phyloP scores from a whole-genome alignment of 2,888 invertebrate genomes.

The Nowickia ferox region DNA sequence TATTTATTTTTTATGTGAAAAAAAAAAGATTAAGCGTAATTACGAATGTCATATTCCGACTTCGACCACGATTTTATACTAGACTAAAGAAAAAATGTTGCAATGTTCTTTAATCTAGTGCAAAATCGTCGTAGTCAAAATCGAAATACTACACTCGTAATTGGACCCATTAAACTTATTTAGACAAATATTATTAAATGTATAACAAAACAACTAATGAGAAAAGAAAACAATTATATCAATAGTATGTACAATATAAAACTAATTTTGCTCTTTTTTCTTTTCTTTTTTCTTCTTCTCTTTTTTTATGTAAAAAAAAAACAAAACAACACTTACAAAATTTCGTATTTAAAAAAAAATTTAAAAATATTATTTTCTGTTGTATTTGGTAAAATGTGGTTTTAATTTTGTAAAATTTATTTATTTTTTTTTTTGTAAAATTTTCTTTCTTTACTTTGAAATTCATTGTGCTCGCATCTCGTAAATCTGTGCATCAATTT shows the following conservation, averaged over 20 bases:
- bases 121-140: too few species aligned
- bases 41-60: too few species aligned
- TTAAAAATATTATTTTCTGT: slow-evolving; percentile 18
- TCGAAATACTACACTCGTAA: too few species aligned
- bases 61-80: too few species aligned
- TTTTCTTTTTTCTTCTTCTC: slow-evolving; percentile 78
- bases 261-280: slow-evolving; percentile 81
- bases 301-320: slow-evolving; percentile 63
- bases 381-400: slow-evolving; percentile 47
- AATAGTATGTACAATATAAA: slow-evolving; percentile 65
- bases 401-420: slow-evolving; percentile 27
- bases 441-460: slow-evolving; percentile 33
- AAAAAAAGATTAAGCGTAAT: not conserved
- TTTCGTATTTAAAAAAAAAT: slow-evolving; percentile 17
- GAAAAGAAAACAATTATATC: slow-evolving; percentile 1
- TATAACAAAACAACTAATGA: slow-evolving; percentile 16
- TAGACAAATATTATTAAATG: slow-evolving; percentile 18
- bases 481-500: slow-evolving; percentile 60
- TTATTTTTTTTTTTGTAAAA: slow-evolving; percentile 15
- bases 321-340: slow-evolving; percentile 42
- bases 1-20: slow-evolving; percentile 33
- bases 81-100: too few species aligned
- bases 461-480: slow-evolving; percentile 69
- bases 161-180: not conserved
- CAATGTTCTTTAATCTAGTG: too few species aligned